Evolutionary conservation across 1,140 invertebrate species (phyloP), one percentile per base, ranked within the genome.

Genomic region (Callitettix versicolor): DNA sequence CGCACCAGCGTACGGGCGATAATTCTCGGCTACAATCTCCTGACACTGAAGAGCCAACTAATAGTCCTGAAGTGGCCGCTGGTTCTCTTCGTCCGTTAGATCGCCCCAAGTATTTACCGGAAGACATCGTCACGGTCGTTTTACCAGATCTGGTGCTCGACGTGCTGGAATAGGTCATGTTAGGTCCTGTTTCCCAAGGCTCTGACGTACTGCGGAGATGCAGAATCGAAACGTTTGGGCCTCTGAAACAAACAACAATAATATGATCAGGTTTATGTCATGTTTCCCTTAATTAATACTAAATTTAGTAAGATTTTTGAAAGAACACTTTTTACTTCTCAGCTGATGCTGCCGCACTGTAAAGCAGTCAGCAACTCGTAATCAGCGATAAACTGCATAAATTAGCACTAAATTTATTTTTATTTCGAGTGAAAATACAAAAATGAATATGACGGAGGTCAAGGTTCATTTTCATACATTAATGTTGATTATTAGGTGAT

Each of bases 1-100:
- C 77, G 63, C 75, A 77, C 78, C 78, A 79, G 55, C 76, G 68
- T 1, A 79, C 76, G 5, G 78, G 78, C 0, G 78, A 79, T 21
- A 79, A 63, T 59, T 79, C 78, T 7, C 77, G 65, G 56, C 71
- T 73, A 56, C 69, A 72, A 33, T 55, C 50, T n/a, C 55, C 52
- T 7, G 26, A 53, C 14, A 36, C 40, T 6, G 22, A 30, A n/a
- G 30, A 38, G 15, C 30, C 18, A 41, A 40, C 20, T 54, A 56
- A 1, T 52, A 47, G 15, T 51, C 38, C 9, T 44, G 43, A 21
- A 43, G 20, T 21, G 26, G 53, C 40, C 22, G 26, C 36, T 44
- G 38, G 50, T 56, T 56, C 53, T 52, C 42, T 40, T n/a, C 26
- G 59, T 15, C 22, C 43, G 34, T 17, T 59, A 38, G 44, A 57